phyloP scores from a whole-genome alignment of 2,888 invertebrate species.

The Acanthosepion pharaonis region DNA sequence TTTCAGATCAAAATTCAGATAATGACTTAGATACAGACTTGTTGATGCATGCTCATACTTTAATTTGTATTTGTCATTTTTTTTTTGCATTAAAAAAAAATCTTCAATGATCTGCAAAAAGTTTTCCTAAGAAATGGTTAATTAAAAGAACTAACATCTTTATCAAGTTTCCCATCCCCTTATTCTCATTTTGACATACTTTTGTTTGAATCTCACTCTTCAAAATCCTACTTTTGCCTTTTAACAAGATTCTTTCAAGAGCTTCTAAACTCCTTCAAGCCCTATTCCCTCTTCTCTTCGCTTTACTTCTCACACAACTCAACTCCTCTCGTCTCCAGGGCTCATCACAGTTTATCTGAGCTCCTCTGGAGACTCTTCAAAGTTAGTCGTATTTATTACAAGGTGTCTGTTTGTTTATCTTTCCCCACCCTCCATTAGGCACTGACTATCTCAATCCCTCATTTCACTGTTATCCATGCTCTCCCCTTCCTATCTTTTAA shows the following conservation, averaged over 20 bases:
- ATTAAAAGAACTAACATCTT: neutral
- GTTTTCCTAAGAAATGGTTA: neutral
- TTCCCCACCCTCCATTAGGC: neutral
- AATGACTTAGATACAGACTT: too few relatives aligned
- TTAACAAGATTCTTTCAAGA: neutral
- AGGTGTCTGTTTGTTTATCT: conserved; percentile 11
- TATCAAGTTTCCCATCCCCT: neutral
- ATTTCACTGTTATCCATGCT: neutral
- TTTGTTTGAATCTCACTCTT: neutral
- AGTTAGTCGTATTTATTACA: neutral
- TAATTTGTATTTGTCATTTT: too few relatives aligned
- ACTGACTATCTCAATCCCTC: neutral
- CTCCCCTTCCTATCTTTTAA: neutral
- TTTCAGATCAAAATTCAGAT: too few relatives aligned
- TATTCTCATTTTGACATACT: neutral
- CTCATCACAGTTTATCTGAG: neutral
- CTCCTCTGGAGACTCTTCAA: conserved; percentile 14
- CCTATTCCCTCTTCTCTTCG: neutral
- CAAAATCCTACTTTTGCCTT: neutral
- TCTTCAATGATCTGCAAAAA: too few relatives aligned
- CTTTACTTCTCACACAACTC: neutral
- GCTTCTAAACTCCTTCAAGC: neutral
- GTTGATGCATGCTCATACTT: too few relatives aligned
- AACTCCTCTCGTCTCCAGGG: neutral
- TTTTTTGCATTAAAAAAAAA: too few relatives aligned